These are phyloP conservation scores for Lissocephala sabroskyi DNA, from an alignment of 2,888 invertebrate species.

Conservation along the genomic window DNA sequence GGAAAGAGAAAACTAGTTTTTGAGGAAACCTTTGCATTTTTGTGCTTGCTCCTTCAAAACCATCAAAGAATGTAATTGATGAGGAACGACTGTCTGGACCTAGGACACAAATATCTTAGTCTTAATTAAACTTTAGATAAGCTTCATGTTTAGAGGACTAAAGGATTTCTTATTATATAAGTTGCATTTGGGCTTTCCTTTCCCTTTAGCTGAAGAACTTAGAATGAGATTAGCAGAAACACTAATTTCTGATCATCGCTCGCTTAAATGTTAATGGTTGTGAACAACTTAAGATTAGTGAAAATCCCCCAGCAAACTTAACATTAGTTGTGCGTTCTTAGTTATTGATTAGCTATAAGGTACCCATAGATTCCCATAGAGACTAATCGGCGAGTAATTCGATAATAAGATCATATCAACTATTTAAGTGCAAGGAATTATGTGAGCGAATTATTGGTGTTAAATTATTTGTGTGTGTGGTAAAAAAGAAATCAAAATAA, in stretches of 20 bases:
- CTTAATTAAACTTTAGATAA: background rate
- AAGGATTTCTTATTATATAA: constrained; percentile 21
- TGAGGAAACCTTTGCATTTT: constrained; percentile 6
- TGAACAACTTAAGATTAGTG: constrained; percentile 38
- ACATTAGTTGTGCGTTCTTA: no score
- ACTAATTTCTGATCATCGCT: constrained; percentile 55
- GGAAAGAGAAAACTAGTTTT: background rate
- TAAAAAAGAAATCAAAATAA: no score
- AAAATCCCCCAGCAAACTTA: no score
- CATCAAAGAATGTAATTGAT: constrained; percentile 21
- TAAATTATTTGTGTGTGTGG: no score
- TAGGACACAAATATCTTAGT: no score
- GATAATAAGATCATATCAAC: no score
- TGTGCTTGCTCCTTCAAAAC: constrained; percentile 12
- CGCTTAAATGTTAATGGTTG: constrained; percentile 71
- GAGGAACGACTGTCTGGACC: no score
- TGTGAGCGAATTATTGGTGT: no score
- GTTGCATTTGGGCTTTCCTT: constrained; percentile 24
- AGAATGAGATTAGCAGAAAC: constrained; percentile 3
- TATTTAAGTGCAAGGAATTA: no score
- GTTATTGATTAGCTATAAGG: no score
- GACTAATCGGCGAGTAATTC: no score
- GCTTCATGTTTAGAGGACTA: background rate
- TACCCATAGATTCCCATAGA: no score
- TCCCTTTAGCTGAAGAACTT: background rate